A percentile compares a stretch with the other conserved stretches of the same genome.
Evolutionary conservation across 2,888 invertebrate genomes (phyloP).

Genomic region (Brenthis ino): DNA sequence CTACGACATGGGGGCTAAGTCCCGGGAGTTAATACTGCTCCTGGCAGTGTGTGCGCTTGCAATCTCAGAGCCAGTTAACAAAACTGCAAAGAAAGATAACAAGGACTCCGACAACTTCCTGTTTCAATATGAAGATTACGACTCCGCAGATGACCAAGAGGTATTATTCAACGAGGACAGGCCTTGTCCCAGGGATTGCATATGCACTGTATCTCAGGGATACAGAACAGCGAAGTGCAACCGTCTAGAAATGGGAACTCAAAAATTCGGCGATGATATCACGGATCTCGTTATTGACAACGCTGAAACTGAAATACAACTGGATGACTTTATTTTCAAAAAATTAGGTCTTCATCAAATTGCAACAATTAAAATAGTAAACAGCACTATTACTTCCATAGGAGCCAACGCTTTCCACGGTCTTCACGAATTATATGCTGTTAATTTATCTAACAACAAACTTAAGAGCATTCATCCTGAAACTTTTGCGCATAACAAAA

Average conservation of each 20-base stretch:
- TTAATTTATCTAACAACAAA: constrained; percentile 86
- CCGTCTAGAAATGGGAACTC: constrained; percentile 85
- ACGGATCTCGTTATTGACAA: constrained; percentile 86
- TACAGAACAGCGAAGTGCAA: constrained; percentile 86
- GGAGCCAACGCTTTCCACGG: constrained; percentile 87
- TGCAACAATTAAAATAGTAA: constrained; percentile 86
- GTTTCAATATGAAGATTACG: constrained; percentile 71
- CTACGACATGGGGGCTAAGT: constrained; percentile 77
- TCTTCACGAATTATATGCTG: constrained; percentile 84
- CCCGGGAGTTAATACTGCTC: constrained; percentile 77
- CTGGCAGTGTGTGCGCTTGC: constrained; percentile 74
- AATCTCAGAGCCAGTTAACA: constrained; percentile 64
- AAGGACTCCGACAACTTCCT: constrained; percentile 61
- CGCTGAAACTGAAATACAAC: constrained; percentile 81
- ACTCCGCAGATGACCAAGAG: constrained; percentile 74
- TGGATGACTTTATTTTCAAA: constrained; percentile 84
- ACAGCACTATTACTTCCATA: constrained; percentile 86
- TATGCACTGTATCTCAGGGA: constrained; percentile 83
- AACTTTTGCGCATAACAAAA: constrained; percentile 86
- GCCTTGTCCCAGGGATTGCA: constrained; percentile 85
- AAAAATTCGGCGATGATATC: constrained; percentile 85
- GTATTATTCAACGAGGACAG: constrained; percentile 74
- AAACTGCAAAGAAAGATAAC: constrained; percentile 61
- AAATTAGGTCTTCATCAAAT: constrained; percentile 85
- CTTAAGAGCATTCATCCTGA: constrained; percentile 86